Evolutionary conservation across 2,113 vertebrate species (phyloP), one percentile per base, ranked within the genome.

Genomic region (Aplodontia rufa): DNA sequence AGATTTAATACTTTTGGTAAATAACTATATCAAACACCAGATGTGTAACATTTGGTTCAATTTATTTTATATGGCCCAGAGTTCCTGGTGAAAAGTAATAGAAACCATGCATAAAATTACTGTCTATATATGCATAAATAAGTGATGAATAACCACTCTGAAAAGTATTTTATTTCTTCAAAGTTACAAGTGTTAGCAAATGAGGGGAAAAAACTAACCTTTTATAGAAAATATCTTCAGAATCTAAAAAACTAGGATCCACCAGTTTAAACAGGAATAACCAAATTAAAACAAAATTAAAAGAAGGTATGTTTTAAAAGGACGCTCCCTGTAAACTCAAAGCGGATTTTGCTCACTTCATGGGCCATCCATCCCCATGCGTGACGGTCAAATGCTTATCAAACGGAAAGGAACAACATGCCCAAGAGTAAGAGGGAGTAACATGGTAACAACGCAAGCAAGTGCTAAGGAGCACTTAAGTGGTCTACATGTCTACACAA

Each of bases 1-100:
- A 93, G 92, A 94, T 28, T 58, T 81, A 83, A 37, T 75, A 75
- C 20, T 81, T 74, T 81, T 58, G 90, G 71, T 51, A 87, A 96
- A 87, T 40, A 96, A 87, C 0, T 75, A 0, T 72, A 89, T 45
- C 13, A 53, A 53, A 87, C 5, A 30, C 35, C 49, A 89, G 49
- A 84, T 13, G n/a, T 81, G 28, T 62, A 95, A 80, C 53, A 88
- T 66, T 20, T 42, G 5, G 42, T 22, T 87, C 35, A 53, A 28
- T 81, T 66, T 87, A 78, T 47, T 85, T 83, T 62, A 69, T 1
- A 40, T 0, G 42, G 35, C 20, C 20, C 47, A 55, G 71, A 1
- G 0, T 19, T 89, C 55, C 91, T 76, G 30, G 58, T 45, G n/a
- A 94, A 93, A 86, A 89, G 32, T 45, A 87, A 51, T 35, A 60